Evolutionary conservation across 2,888 invertebrate genomes (phyloP).

Genomic region (Papilio elwesi): DNA sequence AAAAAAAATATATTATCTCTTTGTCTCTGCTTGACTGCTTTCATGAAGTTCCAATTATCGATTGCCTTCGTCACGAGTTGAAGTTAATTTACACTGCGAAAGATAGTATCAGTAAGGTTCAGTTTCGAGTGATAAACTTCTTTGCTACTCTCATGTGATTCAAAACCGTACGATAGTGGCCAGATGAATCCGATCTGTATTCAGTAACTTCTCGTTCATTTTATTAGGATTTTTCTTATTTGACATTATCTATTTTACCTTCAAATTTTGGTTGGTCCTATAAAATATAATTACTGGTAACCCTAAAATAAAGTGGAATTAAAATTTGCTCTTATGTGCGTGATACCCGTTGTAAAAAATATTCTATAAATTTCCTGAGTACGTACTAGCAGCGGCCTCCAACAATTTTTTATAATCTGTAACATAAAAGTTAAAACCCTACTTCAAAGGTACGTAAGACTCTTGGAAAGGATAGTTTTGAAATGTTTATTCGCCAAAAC

Average conservation of each 20-base stretch:
- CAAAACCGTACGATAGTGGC: neutral
- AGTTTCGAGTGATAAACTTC: neutral
- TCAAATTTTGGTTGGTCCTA: no score
- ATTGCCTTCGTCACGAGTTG: no score
- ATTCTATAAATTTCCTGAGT: neutral
- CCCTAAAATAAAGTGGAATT: no score
- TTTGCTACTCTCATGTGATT: neutral
- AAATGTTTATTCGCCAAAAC: neutral
- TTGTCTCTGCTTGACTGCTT: no score
- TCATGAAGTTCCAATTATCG: no score
- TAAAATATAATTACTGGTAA: no score
- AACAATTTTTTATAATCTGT: constrained; percentile 10
- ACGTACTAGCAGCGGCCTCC: neutral
- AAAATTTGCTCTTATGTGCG: constrained; percentile 2
- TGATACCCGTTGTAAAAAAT: constrained; percentile 26
- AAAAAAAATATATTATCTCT: no score
- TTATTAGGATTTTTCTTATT: neutral
- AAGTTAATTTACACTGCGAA: no score
- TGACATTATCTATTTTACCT: neutral
- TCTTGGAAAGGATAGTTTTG: neutral
- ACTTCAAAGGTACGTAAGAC: constrained; percentile 13
- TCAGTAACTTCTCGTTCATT: neutral
- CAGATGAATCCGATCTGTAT: neutral
- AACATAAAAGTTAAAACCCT: constrained; percentile 18
- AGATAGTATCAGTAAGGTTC: no score